Base-by-base conservation (phyloP, 2,888 invertebrate genomes). In the Spodoptera littoralis region DNA sequence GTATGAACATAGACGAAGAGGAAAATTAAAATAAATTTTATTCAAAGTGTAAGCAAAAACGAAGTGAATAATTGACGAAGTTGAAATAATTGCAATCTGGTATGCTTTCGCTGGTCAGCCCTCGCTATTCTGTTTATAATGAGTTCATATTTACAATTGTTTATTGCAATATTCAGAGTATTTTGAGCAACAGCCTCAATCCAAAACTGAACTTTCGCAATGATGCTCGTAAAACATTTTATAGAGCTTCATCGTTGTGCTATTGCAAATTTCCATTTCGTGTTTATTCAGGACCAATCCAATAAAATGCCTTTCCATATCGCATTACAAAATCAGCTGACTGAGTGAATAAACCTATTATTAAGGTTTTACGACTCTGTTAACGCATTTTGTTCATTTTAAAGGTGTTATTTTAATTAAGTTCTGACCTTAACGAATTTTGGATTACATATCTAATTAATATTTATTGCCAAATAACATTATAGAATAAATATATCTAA, bases 171-270 rank as follows among this genome's bases (percentile, higher is more conserved):
- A 71, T 67, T 51, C 69, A 67, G 62, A 70, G 65, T 67, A 64
- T 70, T 79, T 79, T 70, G 73, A 76, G 71, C 70, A 77, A 74
- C 73, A 64, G 65, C 68, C 65, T 66, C 73, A 43, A 70, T 70
- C 69, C 74, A 78, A 80, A 81, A 76, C 78, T 78, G 80, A 84
- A 84, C 78, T 87, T 89, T 83, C 83, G 81, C 83, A 88, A 88
- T 85, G 77, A 65, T 62, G 77, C 68, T 88, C 88, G 85, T 91
- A 90, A 36, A 90, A 91, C 68, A 84, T 88, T 91, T 91, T 89
- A 90, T 87, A 79, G 83, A 62, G 68, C 60, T 85, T 75, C 82
- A 82, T 84, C 82, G 84, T 80, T 76, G 69, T 13, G 60, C 77
- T 76, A 84, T 85, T 84, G 84, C 85, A 80, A 87, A 84, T 84